Base-by-base conservation (phyloP, 2,797 vertebrate species). In the Lutjanus campechanus region DNA sequence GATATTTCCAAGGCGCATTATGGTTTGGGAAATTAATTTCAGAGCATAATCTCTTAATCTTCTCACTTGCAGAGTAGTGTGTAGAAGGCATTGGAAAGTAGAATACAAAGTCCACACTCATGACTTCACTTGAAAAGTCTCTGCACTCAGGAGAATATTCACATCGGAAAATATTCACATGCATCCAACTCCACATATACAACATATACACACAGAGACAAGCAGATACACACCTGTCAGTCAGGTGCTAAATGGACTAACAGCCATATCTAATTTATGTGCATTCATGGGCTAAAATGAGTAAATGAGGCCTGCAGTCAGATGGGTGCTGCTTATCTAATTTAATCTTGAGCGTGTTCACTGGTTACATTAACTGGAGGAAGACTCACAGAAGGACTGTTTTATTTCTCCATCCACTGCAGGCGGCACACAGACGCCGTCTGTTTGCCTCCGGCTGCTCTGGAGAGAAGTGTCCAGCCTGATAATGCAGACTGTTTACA, bases 11-110 rank as follows among this genome's bases (percentile, higher is more conserved):
- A 64, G 22, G 12, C 0, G 0, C 25, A 41, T 69, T 73, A 78
- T n/a, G 43, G 36, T 22, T 62, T 25, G 25, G 61, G 63, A 56
- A 59, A 46, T 17, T 4, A n/a, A 84, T 56, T 80, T 76, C 40
- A 47, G 40, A 41, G 36, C 6, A 11, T 86, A 85, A 87, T 88
- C 82, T 89, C 16, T 11, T 84, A 77, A 90, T 77, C 71, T 75
- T 41, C 73, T 88, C 69, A 47, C 59, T 49, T 1, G 22, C n/a
- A 61, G 41, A 77, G 60, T 1, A 22, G 46, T 41, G n/a, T 36
- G 7, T 10, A 40, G 12, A 77, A 36, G 9, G 25, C n/a, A 15
- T 1, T 11, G 20, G 11, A 63, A 55, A 41, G 54, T 8, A 44
- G 7, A 51, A 50, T 1, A 20, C 56, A 53, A 81, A 68, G 68